A percentile compares a stretch with the other conserved stretches of the same genome.
These are phyloP conservation scores for Saguinus imperator DNA, from an alignment of 2,113 vertebrate species.

Conservation along the genomic window DNA sequence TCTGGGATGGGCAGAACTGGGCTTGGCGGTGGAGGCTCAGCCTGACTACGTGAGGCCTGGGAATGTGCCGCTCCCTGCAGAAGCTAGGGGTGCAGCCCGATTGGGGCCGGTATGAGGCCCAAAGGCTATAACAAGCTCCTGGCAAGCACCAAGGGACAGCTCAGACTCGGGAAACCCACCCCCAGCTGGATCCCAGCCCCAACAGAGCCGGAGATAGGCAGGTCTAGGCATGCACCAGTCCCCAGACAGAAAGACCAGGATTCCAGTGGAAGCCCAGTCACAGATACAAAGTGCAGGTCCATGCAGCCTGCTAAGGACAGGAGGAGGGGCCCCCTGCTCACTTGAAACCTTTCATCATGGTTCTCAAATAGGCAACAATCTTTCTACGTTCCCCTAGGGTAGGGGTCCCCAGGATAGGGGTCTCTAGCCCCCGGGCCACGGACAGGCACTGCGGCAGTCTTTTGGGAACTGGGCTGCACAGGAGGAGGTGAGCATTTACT, in stretches of 20 bases:
- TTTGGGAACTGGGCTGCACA: too few relatives aligned
- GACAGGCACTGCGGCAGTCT: too few relatives aligned
- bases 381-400: too few relatives aligned
- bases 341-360: not conserved
- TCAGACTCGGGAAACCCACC: not conserved
- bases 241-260: not conserved
- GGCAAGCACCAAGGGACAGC: too few relatives aligned
- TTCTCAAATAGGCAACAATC: not conserved
- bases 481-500: too few relatives aligned
- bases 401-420: too few relatives aligned
- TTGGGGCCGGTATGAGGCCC: not conserved
- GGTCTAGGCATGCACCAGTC: not conserved
- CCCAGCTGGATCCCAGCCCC: not conserved
- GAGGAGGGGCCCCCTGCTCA: not conserved
- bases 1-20: not conserved
- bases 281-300: not conserved
- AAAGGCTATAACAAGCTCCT: not conserved
- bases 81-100: not conserved
- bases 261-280: not conserved
- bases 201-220: accelerated
- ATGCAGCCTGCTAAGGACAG: not conserved
- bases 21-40: too few relatives aligned
- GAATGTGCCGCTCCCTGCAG: not conserved
- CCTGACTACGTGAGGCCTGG: not conserved
- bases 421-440: too few relatives aligned